phyloP scores from a whole-genome alignment of 2,888 invertebrate genomes.

The Prostheceraeus crozeri region DNA sequence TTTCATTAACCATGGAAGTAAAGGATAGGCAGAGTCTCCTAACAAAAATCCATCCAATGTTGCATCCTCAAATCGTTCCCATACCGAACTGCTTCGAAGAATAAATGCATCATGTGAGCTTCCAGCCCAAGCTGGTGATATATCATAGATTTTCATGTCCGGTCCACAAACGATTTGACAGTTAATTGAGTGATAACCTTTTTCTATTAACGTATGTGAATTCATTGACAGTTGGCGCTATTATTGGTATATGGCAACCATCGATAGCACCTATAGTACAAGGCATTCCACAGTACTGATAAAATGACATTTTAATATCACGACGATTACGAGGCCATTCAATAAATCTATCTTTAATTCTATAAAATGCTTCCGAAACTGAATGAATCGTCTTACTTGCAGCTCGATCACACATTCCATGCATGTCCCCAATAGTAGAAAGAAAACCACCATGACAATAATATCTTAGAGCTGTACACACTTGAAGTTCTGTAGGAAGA shows the following conservation, averaged over 20 bases:
- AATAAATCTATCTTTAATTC: constrained; percentile 1
- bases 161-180: constrained; percentile 41
- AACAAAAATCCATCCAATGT: constrained; percentile 31
- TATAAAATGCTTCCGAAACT: background rate
- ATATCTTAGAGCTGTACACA: constrained; percentile 18
- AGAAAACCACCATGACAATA: constrained; percentile 17
- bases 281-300: constrained; percentile 17
- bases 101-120: constrained; percentile 43
- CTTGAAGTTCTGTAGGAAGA: background rate
- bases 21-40: constrained; percentile 39
- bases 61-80: constrained; percentile 37
- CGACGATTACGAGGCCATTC: background rate
- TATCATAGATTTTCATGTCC: constrained; percentile 38
- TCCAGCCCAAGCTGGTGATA: constrained; percentile 42
- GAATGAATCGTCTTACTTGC: constrained; percentile 5
- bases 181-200: constrained; percentile 43
- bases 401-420: constrained; percentile 9
- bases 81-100: constrained; percentile 34
- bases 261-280: background rate
- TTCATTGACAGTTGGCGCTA: constrained; percentile 35
- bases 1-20: constrained; percentile 37
- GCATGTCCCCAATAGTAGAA: background rate
- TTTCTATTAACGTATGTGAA: constrained; percentile 40
- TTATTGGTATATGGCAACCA: background rate
- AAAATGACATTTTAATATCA: background rate